Conservation (phyloP, 2,888 invertebrate genomes). For the Phyllotreta striolata region DNA sequence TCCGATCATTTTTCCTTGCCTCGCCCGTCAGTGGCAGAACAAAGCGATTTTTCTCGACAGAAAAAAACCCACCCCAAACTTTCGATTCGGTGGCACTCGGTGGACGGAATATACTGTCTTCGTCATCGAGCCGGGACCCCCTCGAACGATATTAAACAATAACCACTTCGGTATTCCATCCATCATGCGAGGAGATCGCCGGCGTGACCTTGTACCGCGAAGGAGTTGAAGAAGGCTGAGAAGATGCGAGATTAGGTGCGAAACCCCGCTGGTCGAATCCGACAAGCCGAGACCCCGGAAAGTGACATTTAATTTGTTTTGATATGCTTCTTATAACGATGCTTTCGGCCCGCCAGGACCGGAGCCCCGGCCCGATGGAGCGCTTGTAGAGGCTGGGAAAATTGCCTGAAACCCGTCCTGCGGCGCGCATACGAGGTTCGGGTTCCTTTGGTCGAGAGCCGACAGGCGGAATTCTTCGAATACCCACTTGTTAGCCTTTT, state of each 20-base stretch:
- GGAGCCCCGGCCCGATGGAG: not conserved
- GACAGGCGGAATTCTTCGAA: conserved; percentile 24
- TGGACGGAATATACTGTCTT: not conserved
- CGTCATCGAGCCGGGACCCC: conserved; percentile 49
- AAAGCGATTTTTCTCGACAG: not conserved
- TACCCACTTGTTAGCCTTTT: conserved; percentile 27
- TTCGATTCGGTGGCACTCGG: no score
- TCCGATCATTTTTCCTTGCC: conserved; percentile 38
- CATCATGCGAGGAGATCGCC: conserved; percentile 49
- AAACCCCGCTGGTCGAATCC: conserved; percentile 55
- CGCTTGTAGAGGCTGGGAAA: not conserved
- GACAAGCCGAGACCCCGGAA: conserved; percentile 50
- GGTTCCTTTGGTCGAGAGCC: conserved; percentile 30
- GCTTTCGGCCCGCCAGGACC: conserved; percentile 14
- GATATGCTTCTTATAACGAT: conserved; percentile 44
- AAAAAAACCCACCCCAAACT: no score
- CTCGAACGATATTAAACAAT: conserved; percentile 61
- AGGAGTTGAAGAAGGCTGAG: conserved; percentile 21
- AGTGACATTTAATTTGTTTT: conserved; percentile 60
- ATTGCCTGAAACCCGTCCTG: conserved; percentile 5
- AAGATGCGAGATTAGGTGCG: conserved; percentile 58
- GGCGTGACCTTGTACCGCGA: conserved; percentile 47
- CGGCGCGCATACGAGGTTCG: conserved; percentile 21
- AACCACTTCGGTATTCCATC: conserved; percentile 61
- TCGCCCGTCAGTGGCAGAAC: conserved; percentile 7